These are phyloP conservation scores for Pholis gunnellus DNA, from an alignment of 2,113 vertebrate genomes.

Conservation along the genomic window DNA sequence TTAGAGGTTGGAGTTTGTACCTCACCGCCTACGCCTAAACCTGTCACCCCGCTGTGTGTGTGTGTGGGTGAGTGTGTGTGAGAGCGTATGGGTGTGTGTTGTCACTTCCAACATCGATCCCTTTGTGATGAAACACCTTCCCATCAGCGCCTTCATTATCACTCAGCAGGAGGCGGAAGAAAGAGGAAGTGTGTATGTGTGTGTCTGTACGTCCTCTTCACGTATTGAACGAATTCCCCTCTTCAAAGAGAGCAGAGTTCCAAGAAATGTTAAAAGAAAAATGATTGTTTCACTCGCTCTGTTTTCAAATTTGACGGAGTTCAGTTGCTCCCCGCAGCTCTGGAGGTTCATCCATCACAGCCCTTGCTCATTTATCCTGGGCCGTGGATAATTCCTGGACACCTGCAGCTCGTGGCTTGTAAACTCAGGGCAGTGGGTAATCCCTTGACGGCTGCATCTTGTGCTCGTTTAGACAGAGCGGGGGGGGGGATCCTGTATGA, in stretches of 20 bases:
- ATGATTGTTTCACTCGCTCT: neutral
- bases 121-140: constrained; percentile 72
- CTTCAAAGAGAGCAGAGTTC: neutral
- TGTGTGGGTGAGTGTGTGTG: constrained; percentile 18
- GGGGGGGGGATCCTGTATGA: too few relatives aligned
- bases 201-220: neutral
- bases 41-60: constrained; percentile 37
- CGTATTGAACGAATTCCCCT: constrained; percentile 15
- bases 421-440: neutral
- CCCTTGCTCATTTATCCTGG: neutral
- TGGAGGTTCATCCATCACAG: neutral
- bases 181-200: constrained; percentile 10
- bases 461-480: too few relatives aligned
- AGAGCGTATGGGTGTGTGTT: constrained; percentile 50
- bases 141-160: constrained; percentile 68
- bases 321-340: neutral
- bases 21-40: constrained; percentile 46
- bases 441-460: neutral
- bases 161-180: constrained; percentile 43
- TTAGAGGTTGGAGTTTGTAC: constrained; percentile 60
- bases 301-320: neutral
- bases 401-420: neutral
- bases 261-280: neutral
- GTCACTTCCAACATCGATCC: constrained; percentile 70
- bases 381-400: neutral